Base-by-base conservation (phyloP, 1,140 invertebrate species). In the Oedothorax gibbosus region DNA sequence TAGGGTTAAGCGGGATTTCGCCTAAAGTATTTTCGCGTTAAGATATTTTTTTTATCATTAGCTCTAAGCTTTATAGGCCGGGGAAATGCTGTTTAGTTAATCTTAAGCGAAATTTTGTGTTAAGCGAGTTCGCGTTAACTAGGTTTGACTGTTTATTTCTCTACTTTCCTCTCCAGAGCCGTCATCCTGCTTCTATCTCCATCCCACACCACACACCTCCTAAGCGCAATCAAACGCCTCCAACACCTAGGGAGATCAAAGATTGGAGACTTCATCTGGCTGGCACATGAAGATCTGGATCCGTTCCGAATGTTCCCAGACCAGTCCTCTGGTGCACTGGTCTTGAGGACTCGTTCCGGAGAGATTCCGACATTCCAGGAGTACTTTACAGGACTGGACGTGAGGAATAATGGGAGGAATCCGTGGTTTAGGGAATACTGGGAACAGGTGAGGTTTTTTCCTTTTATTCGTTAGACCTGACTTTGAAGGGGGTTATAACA, bases 361-460 rank as follows among this genome's bases (percentile, higher is more conserved):
- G 54, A 54, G 7, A 87, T 88, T 12, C 68, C 86, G 0, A 73
- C 50, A 9, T 89, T 89, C 81, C 87, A 87, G 49, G 75, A 87
- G 18, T 86, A 89, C 72, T 89, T 89, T 76, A 84, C 76, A 7
- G 72, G 78, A 10, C 86, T 89, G 12, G 87, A 87, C n/a, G 53
- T 89, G 18, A 80, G 85, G 35, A 88, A 87, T 69, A 88, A 89
- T 72, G 86, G 84, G 4, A 85, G 83, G 60, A 89, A 89, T 80
- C 88, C 88, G 0, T 89, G 89, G 89, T 89, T 89, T 73, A 80
- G 85, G 60, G 88, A 89, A 80, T 89, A 88, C 57, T 89, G 88
- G 88, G 87, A 88, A 49, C 76, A 88, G 77, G 86, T 88, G 12
- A 76, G 72, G 20, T 20, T 14, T 18, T 8, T 7, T 11, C 7